Percentiles rank a stretch among this genome's conserved stretches.
phyloP scores from a whole-genome alignment of 1,140 invertebrate species.

The Lethrus apterus region DNA sequence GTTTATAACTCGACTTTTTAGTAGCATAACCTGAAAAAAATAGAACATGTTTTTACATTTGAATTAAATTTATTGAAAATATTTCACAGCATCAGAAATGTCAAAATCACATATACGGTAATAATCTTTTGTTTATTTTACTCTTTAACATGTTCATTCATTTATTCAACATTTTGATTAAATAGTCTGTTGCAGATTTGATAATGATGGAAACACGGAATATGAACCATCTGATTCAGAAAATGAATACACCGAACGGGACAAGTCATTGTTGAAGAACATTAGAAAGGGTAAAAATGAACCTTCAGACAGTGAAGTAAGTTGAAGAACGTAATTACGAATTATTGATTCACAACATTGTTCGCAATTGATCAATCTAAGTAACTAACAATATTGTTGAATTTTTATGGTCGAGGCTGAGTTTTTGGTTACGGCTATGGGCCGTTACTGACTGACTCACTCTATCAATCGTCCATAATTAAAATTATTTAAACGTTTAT shows the following conservation, averaged over 20 bases:
- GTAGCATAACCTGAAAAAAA: too few species aligned
- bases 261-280: constrained; percentile 56
- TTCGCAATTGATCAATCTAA: too few species aligned
- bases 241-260: constrained; percentile 58
- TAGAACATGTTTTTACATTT: too few species aligned
- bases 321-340: background rate
- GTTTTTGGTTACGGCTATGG: too few species aligned
- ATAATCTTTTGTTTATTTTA: background rate
- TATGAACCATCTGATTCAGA: constrained; percentile 63
- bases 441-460: too few species aligned
- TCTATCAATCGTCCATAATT: background rate
- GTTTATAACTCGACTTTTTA: too few species aligned
- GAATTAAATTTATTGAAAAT: background rate
- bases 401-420: too few species aligned
- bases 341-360: too few species aligned
- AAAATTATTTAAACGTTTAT: background rate
- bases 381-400: constrained; percentile 1
- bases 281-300: constrained; percentile 49
- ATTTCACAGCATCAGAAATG: background rate
- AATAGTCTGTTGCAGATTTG: constrained; percentile 21
- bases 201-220: constrained; percentile 32
- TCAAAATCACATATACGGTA: background rate
- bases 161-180: background rate
- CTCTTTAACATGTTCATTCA: background rate
- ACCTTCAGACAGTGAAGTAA: constrained; percentile 52